A percentile compares a stretch with the other conserved stretches of the same genome.
These are phyloP conservation scores for Varanus komodoensis DNA, from an alignment of 2,113 vertebrate species.

Conservation along the genomic window DNA sequence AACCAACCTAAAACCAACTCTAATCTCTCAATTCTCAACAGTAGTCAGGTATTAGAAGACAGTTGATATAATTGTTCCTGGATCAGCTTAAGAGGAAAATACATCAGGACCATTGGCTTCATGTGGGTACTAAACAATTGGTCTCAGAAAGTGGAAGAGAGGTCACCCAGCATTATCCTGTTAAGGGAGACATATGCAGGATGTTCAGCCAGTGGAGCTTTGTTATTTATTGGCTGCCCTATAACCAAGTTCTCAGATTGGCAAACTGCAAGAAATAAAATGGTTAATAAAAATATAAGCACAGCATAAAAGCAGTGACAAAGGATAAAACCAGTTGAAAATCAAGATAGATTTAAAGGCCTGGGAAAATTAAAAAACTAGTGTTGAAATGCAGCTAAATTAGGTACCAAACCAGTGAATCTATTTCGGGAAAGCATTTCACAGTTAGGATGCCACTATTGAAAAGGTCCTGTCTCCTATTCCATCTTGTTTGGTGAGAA, in stretches of 20 bases:
- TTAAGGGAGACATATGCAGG: neutral
- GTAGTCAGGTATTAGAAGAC: neutral
- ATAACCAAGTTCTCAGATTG: too few species aligned
- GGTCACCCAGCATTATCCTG: neutral
- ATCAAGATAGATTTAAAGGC: too few species aligned
- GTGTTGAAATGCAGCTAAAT: too few species aligned
- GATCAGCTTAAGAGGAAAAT: neutral
- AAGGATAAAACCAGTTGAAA: neutral
- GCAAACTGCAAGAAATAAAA: too few species aligned
- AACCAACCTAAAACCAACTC: neutral
- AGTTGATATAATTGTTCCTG: neutral
- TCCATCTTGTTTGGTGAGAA: too few species aligned
- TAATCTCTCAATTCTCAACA: neutral
- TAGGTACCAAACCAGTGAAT: too few species aligned
- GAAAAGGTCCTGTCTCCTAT: too few species aligned
- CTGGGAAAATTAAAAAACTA: too few species aligned
- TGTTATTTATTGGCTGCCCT: too few species aligned
- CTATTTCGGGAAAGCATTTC: too few species aligned
- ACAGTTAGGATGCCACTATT: too few species aligned
- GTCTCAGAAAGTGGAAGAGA: neutral
- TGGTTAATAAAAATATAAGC: neutral
- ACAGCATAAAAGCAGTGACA: neutral
- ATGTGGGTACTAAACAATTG: neutral
- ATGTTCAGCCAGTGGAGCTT: neutral
- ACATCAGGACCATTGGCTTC: neutral